Conservation (phyloP, 2,113 vertebrate species). For the Orycteropus afer region DNA sequence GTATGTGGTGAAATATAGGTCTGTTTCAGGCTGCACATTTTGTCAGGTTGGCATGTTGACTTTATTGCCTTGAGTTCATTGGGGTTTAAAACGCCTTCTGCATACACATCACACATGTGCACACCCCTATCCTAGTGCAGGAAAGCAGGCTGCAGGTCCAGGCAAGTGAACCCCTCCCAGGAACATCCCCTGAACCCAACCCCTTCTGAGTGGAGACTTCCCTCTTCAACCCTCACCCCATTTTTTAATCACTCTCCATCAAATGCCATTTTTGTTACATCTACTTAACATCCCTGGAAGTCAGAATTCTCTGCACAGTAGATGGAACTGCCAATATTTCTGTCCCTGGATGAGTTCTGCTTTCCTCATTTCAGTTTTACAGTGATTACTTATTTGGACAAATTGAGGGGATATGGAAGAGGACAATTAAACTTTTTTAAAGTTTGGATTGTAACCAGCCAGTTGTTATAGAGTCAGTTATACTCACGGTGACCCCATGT, state of each 20-base stretch:
- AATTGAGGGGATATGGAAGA: neutral
- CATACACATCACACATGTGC: rapidly evolving
- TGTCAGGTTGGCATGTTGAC: constrained; percentile 39
- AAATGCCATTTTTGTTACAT: neutral
- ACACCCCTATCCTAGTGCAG: rapidly evolving
- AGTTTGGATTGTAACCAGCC: neutral
- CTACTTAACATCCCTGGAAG: neutral
- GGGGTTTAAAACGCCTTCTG: neutral
- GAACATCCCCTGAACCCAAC: neutral
- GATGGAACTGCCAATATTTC: neutral
- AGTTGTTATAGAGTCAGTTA: neutral
- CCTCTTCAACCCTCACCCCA: neutral
- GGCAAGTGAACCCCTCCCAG: neutral
- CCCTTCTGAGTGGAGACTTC: rapidly evolving
- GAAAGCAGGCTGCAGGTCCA: neutral
- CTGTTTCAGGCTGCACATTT: neutral
- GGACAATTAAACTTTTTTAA: neutral
- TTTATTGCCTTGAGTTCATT: constrained; percentile 14
- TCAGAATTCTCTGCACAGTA: neutral
- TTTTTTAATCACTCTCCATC: neutral
- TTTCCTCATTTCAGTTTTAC: neutral
- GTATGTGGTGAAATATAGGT: constrained; percentile 32
- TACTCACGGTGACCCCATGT: neutral
- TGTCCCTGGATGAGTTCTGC: neutral
- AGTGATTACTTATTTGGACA: neutral